phyloP scores from a whole-genome alignment of 2,888 invertebrate genomes.

The Drosophila hamatofila region DNA sequence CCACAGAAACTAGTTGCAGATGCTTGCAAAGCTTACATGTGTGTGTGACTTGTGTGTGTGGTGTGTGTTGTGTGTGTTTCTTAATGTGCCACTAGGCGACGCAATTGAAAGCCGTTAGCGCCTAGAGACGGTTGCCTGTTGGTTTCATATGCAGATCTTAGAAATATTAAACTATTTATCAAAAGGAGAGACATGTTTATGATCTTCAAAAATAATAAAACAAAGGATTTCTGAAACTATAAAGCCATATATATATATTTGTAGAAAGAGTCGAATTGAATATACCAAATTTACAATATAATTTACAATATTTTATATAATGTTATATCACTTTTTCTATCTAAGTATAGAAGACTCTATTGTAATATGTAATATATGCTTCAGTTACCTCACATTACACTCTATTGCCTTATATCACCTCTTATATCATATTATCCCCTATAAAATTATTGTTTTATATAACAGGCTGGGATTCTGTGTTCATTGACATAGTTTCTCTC shows the following conservation, averaged over 20 bases:
- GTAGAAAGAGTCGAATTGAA: too few relatives aligned
- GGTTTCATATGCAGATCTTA: constrained; percentile 3
- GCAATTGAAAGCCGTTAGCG: constrained; percentile 35
- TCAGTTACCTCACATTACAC: too few relatives aligned
- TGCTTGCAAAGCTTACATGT: constrained; percentile 42
- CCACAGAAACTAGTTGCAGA: constrained; percentile 57
- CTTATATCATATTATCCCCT: too few relatives aligned
- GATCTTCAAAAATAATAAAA: background rate
- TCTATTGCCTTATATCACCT: background rate
- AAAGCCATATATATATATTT: too few relatives aligned
- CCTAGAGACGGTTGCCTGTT: constrained; percentile 16
- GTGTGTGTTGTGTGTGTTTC: constrained; percentile 35
- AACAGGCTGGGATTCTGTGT: too few relatives aligned
- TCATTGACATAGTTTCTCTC: too few relatives aligned
- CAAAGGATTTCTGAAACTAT: background rate
- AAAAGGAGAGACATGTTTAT: background rate
- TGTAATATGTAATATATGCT: too few relatives aligned
- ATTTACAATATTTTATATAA: too few relatives aligned
- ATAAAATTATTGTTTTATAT: too few relatives aligned
- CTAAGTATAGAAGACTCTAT: too few relatives aligned
- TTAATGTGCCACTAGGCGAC: constrained; percentile 59
- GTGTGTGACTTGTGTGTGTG: constrained; percentile 1
- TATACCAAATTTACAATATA: too few relatives aligned
- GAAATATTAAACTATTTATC: background rate
- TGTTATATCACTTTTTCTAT: background rate